Evolutionary conservation across 2,888 invertebrate genomes (phyloP), one percentile per base, ranked within the genome.

Genomic region (Nomada ruficornis): DNA sequence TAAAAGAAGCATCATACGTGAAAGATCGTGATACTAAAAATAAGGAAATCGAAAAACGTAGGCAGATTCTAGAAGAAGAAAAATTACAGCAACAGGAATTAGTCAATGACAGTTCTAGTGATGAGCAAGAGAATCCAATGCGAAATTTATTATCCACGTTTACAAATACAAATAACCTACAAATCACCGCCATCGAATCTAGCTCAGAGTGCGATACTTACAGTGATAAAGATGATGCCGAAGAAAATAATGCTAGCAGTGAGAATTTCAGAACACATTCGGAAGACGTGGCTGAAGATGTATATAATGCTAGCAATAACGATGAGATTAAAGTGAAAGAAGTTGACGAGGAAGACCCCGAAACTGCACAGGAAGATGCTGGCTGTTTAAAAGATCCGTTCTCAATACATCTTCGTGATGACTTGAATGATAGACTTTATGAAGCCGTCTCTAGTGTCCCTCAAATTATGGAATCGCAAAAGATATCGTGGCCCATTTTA

Each of bases 321-420:
- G 88, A 89, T 20, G 79, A 89, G 11, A 82, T 86, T 13, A 50
- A 83, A 55, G 62, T 84, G 4, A 84, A 86, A 44, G 84, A 85
- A 54, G 84, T 85, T n/a, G 91, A 91, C 13, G 93, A 92, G 80
- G 92, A 92, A 65, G 94, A 93, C 81, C 90, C 90, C 54, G 94
- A 94, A 89, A 92, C 92, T 20, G 91, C 93, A 52, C 91, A 92
- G 54, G 94, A 94, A 84, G 93, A 94, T 84, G 89, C 90, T 20
- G 93, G 92, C 60, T 86, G 91, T 75, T 74, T 92, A 36, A 85
- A 91, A 80, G 97, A 97, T 94, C 96, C 97, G 1, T 97, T 97
- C 93, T 94, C 94, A 0, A 95, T 95, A 90, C 97, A 97, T 93
- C 94, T 97, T 9, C 95, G 95, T 78, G 94, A 96, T 93, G 97